These are phyloP conservation scores for Karalla daura DNA, from an alignment of 2,797 vertebrate genomes.

Conservation along the genomic window DNA sequence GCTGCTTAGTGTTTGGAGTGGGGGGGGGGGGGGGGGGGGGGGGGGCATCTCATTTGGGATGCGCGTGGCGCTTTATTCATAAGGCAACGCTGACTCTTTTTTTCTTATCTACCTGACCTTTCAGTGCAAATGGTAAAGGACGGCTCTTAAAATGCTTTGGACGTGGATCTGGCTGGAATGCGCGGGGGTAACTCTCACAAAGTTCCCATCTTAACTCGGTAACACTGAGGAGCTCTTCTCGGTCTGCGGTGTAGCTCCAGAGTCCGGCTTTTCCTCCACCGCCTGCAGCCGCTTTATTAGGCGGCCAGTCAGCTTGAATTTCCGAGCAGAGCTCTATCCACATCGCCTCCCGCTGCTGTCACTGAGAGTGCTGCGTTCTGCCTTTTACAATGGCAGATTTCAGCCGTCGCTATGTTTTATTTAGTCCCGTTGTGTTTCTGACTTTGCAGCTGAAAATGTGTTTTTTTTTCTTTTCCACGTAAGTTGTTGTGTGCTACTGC, in stretches of 20 bases:
- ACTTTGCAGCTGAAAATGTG: not conserved
- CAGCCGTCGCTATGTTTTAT: not conserved
- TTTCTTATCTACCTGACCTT: conserved; percentile 41
- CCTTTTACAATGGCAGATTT: not conserved
- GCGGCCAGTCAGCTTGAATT: conserved; percentile 11
- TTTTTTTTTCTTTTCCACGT: not conserved
- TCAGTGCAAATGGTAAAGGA: conserved; percentile 31
- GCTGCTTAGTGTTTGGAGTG: not conserved
- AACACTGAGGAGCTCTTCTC: conserved; percentile 5
- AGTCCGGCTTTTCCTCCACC: not conserved
- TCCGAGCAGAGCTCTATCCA: not conserved
- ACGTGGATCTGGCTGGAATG: conserved; percentile 1
- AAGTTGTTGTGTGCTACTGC: not conserved
- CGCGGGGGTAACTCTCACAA: not conserved
- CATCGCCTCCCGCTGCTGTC: not conserved
- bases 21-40: no score
- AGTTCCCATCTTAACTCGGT: not conserved
- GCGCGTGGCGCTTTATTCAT: not conserved
- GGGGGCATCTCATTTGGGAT: not conserved
- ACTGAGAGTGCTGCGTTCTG: not conserved
- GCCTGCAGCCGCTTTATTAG: conserved; percentile 19
- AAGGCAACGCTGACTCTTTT: conserved; percentile 2
- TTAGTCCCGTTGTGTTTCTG: no score
- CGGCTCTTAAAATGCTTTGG: conserved; percentile 5
- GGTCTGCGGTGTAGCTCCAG: not conserved